phyloP scores from a whole-genome alignment of 2,888 invertebrate species.

The Dermolepida albohirtum region DNA sequence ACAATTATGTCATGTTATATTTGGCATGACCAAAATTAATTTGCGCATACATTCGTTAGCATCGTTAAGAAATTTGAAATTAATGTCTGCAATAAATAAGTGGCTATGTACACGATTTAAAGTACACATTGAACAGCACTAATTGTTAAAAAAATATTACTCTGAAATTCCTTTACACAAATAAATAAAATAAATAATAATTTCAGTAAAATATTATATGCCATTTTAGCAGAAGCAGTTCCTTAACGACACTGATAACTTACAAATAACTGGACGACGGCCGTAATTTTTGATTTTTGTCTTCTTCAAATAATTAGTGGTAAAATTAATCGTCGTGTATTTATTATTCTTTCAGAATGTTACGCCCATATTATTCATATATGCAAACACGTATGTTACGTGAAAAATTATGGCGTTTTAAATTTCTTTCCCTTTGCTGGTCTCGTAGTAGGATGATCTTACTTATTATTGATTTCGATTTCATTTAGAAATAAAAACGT shows the following conservation, averaged over 20 bases:
- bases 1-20: constrained; percentile 29
- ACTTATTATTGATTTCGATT: too few relatives aligned
- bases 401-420: neutral
- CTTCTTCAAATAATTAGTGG: constrained; percentile 7
- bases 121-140: constrained; percentile 5
- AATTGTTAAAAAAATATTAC: constrained; percentile 31
- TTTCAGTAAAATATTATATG: constrained; percentile 26
- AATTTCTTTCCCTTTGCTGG: neutral
- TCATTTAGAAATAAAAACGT: too few relatives aligned
- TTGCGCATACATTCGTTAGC: constrained; percentile 6
- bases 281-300: constrained; percentile 16
- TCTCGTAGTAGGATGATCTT: too few relatives aligned
- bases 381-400: neutral
- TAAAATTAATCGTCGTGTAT: constrained; percentile 5
- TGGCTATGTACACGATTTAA: too few relatives aligned
- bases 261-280: constrained; percentile 13
- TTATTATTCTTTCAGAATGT: constrained; percentile 15
- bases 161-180: constrained; percentile 19
- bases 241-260: constrained; percentile 18
- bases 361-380: neutral
- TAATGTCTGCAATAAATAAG: constrained; percentile 22
- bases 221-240: neutral
- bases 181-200: constrained; percentile 23
- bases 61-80: constrained; percentile 30
- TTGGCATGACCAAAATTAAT: constrained; percentile 20